Base-by-base conservation (phyloP, 2,113 vertebrate genomes). In the Phyllostomus hastatus region DNA sequence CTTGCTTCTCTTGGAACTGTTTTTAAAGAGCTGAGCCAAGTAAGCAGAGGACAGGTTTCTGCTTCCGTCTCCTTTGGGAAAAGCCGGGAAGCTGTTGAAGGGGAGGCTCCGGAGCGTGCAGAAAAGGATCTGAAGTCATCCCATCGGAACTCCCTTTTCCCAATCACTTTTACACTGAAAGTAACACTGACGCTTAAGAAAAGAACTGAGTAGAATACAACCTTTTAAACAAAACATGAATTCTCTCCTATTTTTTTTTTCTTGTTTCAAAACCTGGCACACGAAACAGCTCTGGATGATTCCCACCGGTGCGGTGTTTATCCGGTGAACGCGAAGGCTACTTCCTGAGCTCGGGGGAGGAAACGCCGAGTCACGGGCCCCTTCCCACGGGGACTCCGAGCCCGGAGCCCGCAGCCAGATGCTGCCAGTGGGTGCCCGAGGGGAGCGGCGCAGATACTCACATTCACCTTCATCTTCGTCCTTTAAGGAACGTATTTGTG, bases 391-490 rank as follows among this genome's bases (percentile, higher is more conserved):
- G 2, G 1, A 46, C 76, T 38, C 41, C 16, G 72, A 46, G 72
- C 61, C 72, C 35, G 41, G 48, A 26, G 26, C 11, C 35, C 46
- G 54, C 1, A 1, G 11, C 7, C 3, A 17, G 11, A n/a, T 75
- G 57, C 48, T 84, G 93, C 90, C 78, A 86, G 85, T 9, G 79
- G 66, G 64, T 15, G 46, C 41, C 54, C 61, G 48, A 61, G 59
- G 64, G 70, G 48, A 73, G 72, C 50, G 24, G 41, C 1, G 4
- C 4, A 1, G 4, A 7, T 85, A 97, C 97, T 98, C 95, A 98
- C 98, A 2, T 1, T 95, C 67, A 97, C 97, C 96, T 98, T 98
- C 98, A 98, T 98, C 76, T 50, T 95, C 92, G 0, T 41, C 86
- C 33, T 79, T 64, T 52, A 41, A 46, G 8, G 1, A 46, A 35